Evolutionary conservation across 2,888 invertebrate genomes (phyloP).

Genomic region (Formica aserva): DNA sequence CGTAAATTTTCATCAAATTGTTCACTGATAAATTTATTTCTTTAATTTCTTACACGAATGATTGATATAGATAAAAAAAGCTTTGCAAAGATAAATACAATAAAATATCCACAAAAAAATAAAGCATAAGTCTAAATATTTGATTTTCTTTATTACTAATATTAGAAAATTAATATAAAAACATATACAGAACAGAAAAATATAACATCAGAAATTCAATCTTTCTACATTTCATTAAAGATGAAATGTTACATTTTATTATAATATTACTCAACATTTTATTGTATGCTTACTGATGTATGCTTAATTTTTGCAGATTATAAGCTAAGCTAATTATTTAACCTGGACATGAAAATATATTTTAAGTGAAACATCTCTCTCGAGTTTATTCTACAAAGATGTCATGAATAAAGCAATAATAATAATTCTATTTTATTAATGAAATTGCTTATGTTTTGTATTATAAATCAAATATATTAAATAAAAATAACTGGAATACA

Average conservation of each 20-base stretch:
- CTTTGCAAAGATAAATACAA: background rate
- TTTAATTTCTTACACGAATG: background rate
- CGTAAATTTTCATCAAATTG: background rate
- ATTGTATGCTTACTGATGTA: background rate
- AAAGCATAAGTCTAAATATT: background rate
- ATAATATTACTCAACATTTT: conserved; percentile 9
- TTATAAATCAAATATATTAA: background rate
- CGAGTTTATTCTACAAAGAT: background rate
- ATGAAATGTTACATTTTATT: background rate
- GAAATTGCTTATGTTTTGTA: background rate
- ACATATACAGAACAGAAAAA: background rate
- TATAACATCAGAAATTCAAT: background rate
- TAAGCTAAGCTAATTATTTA: background rate
- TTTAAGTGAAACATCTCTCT: background rate
- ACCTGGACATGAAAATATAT: background rate
- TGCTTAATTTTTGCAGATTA: background rate
- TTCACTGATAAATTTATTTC: background rate
- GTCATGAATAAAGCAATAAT: background rate
- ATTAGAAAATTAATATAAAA: background rate
- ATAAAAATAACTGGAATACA: background rate
- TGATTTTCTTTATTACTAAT: background rate
- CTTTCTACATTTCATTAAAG: background rate
- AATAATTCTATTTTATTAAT: background rate
- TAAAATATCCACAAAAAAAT: background rate
- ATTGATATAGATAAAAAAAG: background rate